phyloP scores from a whole-genome alignment of 2,113 vertebrate genomes.

The Centrocercus urophasianus region DNA sequence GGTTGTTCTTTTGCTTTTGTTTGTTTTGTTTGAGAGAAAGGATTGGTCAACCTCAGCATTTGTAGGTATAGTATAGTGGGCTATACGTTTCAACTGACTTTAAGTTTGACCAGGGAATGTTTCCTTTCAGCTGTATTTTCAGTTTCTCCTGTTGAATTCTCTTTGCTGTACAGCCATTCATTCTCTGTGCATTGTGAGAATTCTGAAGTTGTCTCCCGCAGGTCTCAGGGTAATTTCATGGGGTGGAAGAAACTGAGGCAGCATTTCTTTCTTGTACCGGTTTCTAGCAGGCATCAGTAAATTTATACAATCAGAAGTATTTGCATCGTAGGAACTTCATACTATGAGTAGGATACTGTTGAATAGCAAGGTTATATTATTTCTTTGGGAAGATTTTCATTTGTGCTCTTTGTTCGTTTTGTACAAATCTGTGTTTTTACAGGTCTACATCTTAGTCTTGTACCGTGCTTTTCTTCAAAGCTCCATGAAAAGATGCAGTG shows the following conservation, averaged over 20 bases:
- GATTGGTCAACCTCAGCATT: not conserved
- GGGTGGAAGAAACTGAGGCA: not conserved
- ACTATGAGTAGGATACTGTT: not conserved
- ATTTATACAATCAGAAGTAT: not conserved
- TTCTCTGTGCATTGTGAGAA: not conserved
- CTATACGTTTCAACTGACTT: not conserved
- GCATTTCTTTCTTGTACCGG: not conserved
- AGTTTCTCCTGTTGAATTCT: not conserved
- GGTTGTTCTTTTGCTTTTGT: not conserved
- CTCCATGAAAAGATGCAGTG: not conserved
- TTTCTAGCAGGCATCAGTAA: not conserved
- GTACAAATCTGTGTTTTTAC: not conserved
- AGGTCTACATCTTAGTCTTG: not conserved
- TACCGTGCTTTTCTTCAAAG: not conserved
- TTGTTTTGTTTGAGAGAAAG: not conserved
- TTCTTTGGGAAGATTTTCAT: not conserved
- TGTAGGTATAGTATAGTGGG: not conserved
- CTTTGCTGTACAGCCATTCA: not conserved
- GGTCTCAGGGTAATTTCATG: not conserved
- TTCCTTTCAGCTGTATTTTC: not conserved
- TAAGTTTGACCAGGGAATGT: not conserved
- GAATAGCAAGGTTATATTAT: not conserved
- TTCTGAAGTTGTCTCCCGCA: not conserved
- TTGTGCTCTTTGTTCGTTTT: not conserved
- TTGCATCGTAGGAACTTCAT: not conserved